Base-by-base conservation (phyloP, 1,140 invertebrate species). In the Leptopilina boulardi region DNA sequence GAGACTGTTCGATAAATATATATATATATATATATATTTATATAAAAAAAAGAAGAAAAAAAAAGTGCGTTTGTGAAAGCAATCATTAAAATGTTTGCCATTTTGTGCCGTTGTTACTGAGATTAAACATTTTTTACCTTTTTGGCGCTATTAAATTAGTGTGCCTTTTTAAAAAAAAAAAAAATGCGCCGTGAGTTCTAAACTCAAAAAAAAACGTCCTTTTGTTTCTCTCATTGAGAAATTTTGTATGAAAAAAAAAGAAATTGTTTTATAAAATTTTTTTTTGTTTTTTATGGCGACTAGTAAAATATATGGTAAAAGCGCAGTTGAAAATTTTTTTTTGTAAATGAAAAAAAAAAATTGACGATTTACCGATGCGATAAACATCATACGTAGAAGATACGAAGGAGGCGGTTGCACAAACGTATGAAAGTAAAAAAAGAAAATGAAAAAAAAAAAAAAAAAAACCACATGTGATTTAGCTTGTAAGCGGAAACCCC, bases 381-480 rank as follows among this genome's bases (percentile, higher is more conserved):
- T 81, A 79, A 30, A 54, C 30, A 51, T 23, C 44, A 47, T 54
- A 47, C 77, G 54, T 73, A 75, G 74, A 19, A 70, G 23, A 21
- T 75, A 19, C 71, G 72, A 84, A 80, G 76, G 82, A 74, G 75
- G 75, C 73, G 80, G 81, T 80, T 86, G 83, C 86, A 86, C 83
- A 85, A 83, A 83, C 78, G 84, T 85, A 88, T 88, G 86, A 90
- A 89, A 89, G 86, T 89, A 88, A 87, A 82, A 80, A 74, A 77
- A 85, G 87, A 89, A 88, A n/a, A n/a, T n/a, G n/a, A n/a, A 87
- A 81, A 80, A 74, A 77, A 85, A 88, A 81, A 80, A 88, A 87
- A 85, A 73, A 77, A 76, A 77, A 85, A 88, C 83, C 80, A 90
- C 84, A 88, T 91, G 89, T 90, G 88, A 90, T 91, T 89, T 90